phyloP scores from a whole-genome alignment of 2,113 vertebrate genomes.

The Microcebus jonahi region DNA sequence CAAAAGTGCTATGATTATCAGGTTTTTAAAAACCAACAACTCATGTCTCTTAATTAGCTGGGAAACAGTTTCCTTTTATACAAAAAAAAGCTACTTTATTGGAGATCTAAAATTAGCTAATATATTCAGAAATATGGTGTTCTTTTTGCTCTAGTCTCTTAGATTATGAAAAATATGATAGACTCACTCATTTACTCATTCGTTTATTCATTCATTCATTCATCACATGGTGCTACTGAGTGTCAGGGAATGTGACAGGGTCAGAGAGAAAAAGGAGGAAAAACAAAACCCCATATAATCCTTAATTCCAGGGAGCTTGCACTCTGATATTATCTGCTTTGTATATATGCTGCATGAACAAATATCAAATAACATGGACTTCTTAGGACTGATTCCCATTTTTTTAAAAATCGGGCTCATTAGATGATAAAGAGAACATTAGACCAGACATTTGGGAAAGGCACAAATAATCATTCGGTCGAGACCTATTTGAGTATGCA shows the following conservation, averaged over 20 bases:
- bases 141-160: not conserved
- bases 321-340: not conserved
- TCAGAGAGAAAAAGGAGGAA: not conserved
- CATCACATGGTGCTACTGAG: not conserved
- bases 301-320: not conserved
- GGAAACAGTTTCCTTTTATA: slow-evolving; percentile 1
- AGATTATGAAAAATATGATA: not conserved
- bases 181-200: accelerated
- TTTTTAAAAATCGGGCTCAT: not conserved
- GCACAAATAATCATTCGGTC: not conserved
- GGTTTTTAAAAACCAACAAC: not conserved
- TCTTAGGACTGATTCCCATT: not conserved
- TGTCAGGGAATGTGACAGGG: not conserved
- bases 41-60: not conserved
- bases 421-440: not conserved
- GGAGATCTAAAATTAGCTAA: not conserved
- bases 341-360: not conserved
- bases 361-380: not conserved
- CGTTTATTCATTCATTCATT: not conserved
- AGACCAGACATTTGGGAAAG: not conserved
- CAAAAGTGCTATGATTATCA: not conserved
- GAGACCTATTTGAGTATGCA: not conserved
- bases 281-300: accelerated
- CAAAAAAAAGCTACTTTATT: not conserved
- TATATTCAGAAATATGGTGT: not conserved